Percentiles rank a stretch among this genome's conserved stretches.
These are phyloP conservation scores for Formicarius rufipectus DNA, from an alignment of 2,113 vertebrate genomes.

Conservation along the genomic window DNA sequence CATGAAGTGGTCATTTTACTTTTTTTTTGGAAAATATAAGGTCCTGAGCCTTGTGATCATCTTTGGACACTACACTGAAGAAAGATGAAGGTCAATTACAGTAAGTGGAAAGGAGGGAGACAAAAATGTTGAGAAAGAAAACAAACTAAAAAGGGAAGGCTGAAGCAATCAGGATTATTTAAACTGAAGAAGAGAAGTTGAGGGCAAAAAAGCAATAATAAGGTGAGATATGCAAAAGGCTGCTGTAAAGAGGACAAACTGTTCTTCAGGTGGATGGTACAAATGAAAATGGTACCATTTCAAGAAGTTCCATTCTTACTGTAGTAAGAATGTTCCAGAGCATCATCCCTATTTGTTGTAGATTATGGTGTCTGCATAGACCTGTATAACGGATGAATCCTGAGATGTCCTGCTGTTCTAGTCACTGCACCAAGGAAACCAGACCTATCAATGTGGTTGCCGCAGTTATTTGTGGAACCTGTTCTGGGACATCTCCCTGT, in stretches of 20 bases:
- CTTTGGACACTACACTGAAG: neutral
- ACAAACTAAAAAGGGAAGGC: neutral
- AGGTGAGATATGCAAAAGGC: neutral
- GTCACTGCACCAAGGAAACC: neutral
- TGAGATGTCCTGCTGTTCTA: neutral
- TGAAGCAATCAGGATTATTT: neutral
- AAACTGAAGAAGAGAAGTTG: neutral
- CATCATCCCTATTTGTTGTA: neutral
- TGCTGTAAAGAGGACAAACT: neutral
- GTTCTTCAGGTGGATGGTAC: neutral
- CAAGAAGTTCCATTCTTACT: no score
- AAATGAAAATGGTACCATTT: neutral
- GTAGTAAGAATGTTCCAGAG: neutral
- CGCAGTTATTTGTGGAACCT: neutral
- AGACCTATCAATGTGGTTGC: neutral
- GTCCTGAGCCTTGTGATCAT: neutral
- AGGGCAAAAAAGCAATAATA: rapidly evolving
- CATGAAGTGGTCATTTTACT: neutral
- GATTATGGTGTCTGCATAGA: neutral
- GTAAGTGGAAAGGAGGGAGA: neutral
- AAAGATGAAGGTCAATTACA: neutral
- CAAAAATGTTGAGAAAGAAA: neutral
- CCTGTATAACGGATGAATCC: neutral
- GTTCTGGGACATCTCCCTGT: neutral
- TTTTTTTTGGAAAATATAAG: neutral